Evolutionary conservation across 2,113 vertebrate genomes (phyloP), one percentile per base, ranked within the genome.

Genomic region (Channa maculata): DNA sequence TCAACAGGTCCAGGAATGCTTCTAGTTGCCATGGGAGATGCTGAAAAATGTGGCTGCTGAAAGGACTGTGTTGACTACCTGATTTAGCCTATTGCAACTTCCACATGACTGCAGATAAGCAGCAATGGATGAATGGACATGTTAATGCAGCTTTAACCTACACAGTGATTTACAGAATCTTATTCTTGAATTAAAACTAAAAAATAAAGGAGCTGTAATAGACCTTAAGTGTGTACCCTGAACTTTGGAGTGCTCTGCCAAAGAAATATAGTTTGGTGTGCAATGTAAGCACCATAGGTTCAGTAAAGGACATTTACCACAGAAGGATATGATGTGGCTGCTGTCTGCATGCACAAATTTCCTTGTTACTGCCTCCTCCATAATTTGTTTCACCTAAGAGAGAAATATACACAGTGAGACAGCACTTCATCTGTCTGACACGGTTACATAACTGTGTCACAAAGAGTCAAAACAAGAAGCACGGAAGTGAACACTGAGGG

Each of bases 261-360:
- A 14, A n/a, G 46, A 59, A 37, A 48, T 8, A 49, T 46, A 6
- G 9, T 12, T 55, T 6, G 10, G 3, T 14, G 45, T 57, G 5
- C 50, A 65, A 15, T 59, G 48, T 8, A 65, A 70, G n/a, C 43
- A 43, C 7, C 65, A 46, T 6, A 46, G 14, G 0, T 11, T 37
- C 5, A 52, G 37, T 13, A n/a, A 2, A 38, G 14, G 53, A 54
- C 33, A 75, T 84, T 96, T 94, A 99, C 98, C 97, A 2, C 98
- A 99, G 89, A 99, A 98, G 53, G 98, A 99, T 85, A 97, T 94
- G 89, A 99, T 97, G 90, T 98, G 98, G 89, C 98, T 99, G 94
- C 97, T 99, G 94, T 97, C 97, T 61, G 97, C 96, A 0, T 99
- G 97, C 44, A 98, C 97, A 71, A 99, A 99, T 91, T 99, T 99